Conservation (phyloP, 2,797 vertebrate genomes). For the Acomys russatus region DNA sequence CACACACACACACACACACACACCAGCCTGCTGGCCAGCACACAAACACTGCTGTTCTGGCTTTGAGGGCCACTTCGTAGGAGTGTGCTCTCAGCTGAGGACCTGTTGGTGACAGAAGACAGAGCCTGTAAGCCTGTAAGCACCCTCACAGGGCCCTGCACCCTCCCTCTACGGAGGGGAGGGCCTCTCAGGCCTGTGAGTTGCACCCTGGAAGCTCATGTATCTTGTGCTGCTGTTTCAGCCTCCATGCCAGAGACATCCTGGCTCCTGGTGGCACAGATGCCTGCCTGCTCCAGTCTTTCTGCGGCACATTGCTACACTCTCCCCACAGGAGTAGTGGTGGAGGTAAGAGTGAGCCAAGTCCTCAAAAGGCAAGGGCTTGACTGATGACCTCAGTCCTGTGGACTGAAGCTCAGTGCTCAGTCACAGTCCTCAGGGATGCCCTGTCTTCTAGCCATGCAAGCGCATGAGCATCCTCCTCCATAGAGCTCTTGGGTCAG, state of each 20-base stretch:
- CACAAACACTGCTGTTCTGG: neutral
- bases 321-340: neutral
- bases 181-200: neutral
- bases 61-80: neutral
- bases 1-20: too few species aligned
- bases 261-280: neutral
- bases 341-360: neutral
- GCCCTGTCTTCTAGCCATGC: fast-evolving
- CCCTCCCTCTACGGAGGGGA: neutral
- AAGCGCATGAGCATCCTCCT: neutral
- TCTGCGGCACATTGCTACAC: too few species aligned
- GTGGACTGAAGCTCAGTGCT: too few species aligned
- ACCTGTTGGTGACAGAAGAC: too few species aligned
- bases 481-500: neutral
- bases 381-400: neutral
- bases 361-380: neutral
- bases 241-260: neutral
- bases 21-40: neutral
- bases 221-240: neutral
- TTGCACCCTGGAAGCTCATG: neutral
- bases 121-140: too few species aligned
- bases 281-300: neutral
- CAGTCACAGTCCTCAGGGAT: neutral
- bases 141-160: neutral
- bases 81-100: neutral